A percentile compares a stretch with the other conserved stretches of the same genome.
Evolutionary conservation across 2,113 vertebrate species (phyloP).

Genomic region (Gnathonemus longibarbis): DNA sequence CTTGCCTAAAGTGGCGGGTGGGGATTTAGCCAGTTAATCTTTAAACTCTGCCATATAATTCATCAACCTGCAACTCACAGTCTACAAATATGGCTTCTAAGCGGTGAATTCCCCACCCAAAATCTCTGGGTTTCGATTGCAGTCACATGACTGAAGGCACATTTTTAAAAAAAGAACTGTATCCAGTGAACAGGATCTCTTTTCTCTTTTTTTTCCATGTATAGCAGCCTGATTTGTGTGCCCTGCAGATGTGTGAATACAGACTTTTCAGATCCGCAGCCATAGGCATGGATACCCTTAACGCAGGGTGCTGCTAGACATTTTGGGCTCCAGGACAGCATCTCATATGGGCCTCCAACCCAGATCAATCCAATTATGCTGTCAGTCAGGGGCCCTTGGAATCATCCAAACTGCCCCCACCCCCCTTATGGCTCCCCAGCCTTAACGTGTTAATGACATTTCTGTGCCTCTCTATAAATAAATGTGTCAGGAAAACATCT

Average conservation of each 20-base stretch:
- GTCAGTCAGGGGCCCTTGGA: no score
- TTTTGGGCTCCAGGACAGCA: no score
- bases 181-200: neutral
- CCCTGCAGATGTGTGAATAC: neutral
- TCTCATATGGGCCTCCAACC: no score
- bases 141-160: neutral
- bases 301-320: no score
- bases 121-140: neutral
- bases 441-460: neutral
- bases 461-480: neutral
- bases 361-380: no score
- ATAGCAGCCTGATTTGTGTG: neutral
- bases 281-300: neutral
- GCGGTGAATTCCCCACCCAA: neutral
- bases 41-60: neutral
- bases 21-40: neutral
- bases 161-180: neutral
- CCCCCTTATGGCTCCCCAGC: no score
- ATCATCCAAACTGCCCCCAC: no score
- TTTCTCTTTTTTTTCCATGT: neutral
- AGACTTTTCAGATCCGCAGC: neutral
- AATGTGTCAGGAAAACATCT: neutral
- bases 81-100: neutral
- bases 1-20: slow-evolving; percentile 44
- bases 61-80: neutral